Evolutionary conservation across 2,888 invertebrate species (phyloP), one percentile per base, ranked within the genome.

Genomic region (Automeris io): DNA sequence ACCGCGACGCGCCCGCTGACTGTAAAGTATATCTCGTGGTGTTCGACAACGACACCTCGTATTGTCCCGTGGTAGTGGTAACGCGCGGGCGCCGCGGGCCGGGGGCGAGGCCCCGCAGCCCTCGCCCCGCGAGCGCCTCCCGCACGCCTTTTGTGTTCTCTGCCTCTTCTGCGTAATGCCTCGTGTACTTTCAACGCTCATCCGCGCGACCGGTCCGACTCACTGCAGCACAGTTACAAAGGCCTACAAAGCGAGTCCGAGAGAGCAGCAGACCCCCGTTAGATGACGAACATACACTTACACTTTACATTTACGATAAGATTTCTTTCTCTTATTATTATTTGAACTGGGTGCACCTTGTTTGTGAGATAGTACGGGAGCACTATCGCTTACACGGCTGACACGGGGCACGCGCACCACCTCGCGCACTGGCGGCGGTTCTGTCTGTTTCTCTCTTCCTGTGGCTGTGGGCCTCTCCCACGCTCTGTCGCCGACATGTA

Each of bases 241-340:
- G 88, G 69, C 88, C 88, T 83, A 66, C 75, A 80, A 75, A 81
- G 71, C 87, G 87, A 78, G 88, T 87, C 87, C 73, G 77, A 88
- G 88, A 88, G 88, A 88, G 87, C 86, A 88, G 87, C 87, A 88
- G 88, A 87, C 80, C 85, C 77, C 85, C 85, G 85, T 86, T 82
- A 79, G 70, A 77, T 61, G 46, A 65, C 69, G 64, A 77, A 74
- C 75, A 72, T 70, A 83, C 81, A 82, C 82, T 65, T 62, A 86
- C 85, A 82, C 83, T 78, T 71, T 73, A 80, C 80, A 79, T 70
- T 52, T 71, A 76, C 66, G 54, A 73, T 71, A 68, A 76, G 66
- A 69, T 54, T 67, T 65, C 65, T 64, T 47, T 49, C 57, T 56
- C 54, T 52, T 60, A 57, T 60, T 70, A 63, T 68, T 70, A 70